Conservation (phyloP, 2,797 vertebrate species). For the Eremophila alpestris region DNA sequence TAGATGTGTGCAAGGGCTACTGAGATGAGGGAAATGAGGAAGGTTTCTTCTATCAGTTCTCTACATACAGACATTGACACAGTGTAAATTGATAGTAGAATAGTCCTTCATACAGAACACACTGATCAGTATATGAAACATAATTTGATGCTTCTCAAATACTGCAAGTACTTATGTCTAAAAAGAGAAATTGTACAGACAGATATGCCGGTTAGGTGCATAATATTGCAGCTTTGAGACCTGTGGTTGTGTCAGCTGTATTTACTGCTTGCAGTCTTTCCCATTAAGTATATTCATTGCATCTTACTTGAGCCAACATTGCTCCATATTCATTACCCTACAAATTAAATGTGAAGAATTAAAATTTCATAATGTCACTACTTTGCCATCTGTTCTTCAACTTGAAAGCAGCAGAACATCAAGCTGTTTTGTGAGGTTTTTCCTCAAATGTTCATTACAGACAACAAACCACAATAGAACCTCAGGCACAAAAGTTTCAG, state of each 20-base stretch:
- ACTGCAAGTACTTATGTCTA: background rate
- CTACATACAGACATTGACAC: fast-evolving
- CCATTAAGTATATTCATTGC: background rate
- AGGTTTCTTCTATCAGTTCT: background rate
- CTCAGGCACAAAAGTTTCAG: background rate
- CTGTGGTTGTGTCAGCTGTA: background rate
- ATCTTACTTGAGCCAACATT: background rate
- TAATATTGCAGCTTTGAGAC: background rate
- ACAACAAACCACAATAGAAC: background rate
- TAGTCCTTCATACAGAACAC: background rate
- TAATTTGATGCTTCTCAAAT: background rate
- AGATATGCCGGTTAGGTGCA: background rate
- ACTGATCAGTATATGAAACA: background rate
- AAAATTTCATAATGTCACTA: conserved; percentile 15
- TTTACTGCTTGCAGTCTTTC: background rate
- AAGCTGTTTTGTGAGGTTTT: background rate
- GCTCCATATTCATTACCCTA: conserved; percentile 11
- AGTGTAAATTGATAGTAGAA: background rate
- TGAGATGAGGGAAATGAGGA: background rate
- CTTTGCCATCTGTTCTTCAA: conserved; percentile 33
- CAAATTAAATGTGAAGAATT: conserved; percentile 46
- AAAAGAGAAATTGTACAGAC: background rate
- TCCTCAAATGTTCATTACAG: background rate
- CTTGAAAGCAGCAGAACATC: background rate
- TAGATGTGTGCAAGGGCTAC: background rate